Percentiles rank a stretch among this genome's conserved stretches.
These are phyloP conservation scores for Malacoctenus gilli DNA, from an alignment of 2,797 vertebrate genomes.

Conservation along the genomic window DNA sequence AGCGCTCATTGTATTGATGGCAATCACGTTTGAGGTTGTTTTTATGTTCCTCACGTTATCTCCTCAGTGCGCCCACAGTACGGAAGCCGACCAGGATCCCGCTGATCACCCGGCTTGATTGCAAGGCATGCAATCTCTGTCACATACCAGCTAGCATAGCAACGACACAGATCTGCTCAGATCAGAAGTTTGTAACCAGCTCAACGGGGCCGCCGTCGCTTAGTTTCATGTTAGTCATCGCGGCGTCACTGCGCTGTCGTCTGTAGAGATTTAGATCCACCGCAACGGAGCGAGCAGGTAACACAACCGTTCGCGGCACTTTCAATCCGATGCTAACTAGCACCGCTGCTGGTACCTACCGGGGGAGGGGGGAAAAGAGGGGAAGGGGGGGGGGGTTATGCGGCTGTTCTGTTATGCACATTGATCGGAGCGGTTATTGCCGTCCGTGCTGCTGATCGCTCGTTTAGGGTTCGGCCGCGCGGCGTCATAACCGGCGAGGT, in stretches of 20 bases:
- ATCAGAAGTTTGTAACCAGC: conserved; percentile 40
- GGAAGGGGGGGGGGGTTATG: conserved; percentile 26
- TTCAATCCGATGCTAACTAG: conserved; percentile 72
- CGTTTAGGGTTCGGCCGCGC: too few relatives aligned
- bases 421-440: conserved; percentile 3
- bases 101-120: conserved; percentile 73
- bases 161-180: conserved; percentile 30
- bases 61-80: conserved; percentile 39
- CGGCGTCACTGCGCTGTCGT: conserved; percentile 25
- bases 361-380: too few relatives aligned
- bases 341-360: conserved; percentile 61
- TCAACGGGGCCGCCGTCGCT: conserved; percentile 2
- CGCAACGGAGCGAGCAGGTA: conserved; percentile 76
- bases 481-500: too few relatives aligned
- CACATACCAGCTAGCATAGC: conserved; percentile 68
- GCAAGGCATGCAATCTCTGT: conserved; percentile 77
- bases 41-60: too few relatives aligned
- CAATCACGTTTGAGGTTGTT: neutral
- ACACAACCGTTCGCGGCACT: conserved; percentile 75
- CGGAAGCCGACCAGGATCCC: conserved; percentile 77
- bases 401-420: conserved; percentile 43
- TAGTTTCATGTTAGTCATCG: conserved; percentile 53
- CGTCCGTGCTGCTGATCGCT: neutral
- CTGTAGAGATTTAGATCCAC: conserved; percentile 60
- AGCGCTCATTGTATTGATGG: too few relatives aligned